A percentile compares a stretch with the other conserved stretches of the same genome.
These are phyloP conservation scores for Pelobates cultripes DNA, from an alignment of 2,797 vertebrate species.

Conservation along the genomic window DNA sequence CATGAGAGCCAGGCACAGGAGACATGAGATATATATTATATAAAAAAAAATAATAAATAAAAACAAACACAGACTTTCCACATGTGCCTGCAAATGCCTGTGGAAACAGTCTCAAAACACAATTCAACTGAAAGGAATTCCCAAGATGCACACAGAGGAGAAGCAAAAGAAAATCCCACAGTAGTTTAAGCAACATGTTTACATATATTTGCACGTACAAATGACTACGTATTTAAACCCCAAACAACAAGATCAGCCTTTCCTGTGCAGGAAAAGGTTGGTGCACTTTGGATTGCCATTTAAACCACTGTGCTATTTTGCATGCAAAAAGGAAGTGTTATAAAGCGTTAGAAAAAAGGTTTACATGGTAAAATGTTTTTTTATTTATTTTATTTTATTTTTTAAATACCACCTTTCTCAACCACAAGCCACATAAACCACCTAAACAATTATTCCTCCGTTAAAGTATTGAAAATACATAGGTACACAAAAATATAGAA, in stretches of 20 bases:
- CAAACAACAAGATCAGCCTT: not conserved
- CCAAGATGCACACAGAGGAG: not conserved
- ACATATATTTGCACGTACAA: not conserved
- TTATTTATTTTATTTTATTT: no score
- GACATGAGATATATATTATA: no score
- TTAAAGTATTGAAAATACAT: no score
- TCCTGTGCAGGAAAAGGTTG: slow-evolving; percentile 12
- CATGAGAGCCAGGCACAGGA: no score
- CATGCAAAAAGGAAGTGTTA: slow-evolving; percentile 4
- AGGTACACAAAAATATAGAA: no score
- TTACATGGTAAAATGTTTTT: not conserved
- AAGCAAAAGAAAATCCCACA: not conserved
- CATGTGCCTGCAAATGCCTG: not conserved
- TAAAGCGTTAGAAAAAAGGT: not conserved
- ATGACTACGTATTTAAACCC: not conserved
- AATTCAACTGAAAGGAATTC: not conserved
- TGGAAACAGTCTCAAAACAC: not conserved
- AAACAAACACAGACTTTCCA: no score
- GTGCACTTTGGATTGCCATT: not conserved
- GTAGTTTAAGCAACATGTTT: not conserved
- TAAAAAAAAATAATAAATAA: no score
- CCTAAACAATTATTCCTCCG: not conserved
- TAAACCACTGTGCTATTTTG: not conserved
- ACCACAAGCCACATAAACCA: slow-evolving; percentile 6
- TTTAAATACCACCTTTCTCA: not conserved